phyloP scores from a whole-genome alignment of 2,888 invertebrate species.

The Drosophila prolongata region DNA sequence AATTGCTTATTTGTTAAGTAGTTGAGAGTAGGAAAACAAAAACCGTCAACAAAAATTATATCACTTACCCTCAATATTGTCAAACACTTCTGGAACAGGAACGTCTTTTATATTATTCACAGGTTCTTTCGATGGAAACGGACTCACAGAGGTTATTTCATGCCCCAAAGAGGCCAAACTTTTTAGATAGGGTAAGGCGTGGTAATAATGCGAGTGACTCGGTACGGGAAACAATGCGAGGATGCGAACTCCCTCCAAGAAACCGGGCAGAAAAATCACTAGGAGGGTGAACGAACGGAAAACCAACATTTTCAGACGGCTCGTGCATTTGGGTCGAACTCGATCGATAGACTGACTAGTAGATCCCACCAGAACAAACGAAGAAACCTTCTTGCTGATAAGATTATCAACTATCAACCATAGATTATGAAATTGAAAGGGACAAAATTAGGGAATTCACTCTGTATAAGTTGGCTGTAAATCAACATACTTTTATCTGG shows the following conservation, averaged over 20 bases:
- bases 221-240: slow-evolving; percentile 71
- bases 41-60: no score
- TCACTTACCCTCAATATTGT: slow-evolving; percentile 48
- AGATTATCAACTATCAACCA: slow-evolving; percentile 1
- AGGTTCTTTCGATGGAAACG: slow-evolving; percentile 72
- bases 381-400: slow-evolving; percentile 3
- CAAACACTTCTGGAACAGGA: slow-evolving; percentile 48
- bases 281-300: not conserved
- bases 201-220: slow-evolving; percentile 76
- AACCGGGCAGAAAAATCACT: slow-evolving; percentile 18
- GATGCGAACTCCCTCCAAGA: slow-evolving; percentile 57
- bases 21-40: no score
- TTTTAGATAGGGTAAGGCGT: slow-evolving; percentile 73
- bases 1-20: no score
- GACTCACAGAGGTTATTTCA: slow-evolving; percentile 80
- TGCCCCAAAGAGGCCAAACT: slow-evolving; percentile 82
- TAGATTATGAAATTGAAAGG: not conserved
- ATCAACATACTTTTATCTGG: slow-evolving; percentile 1
- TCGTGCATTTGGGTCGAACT: not conserved
- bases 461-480: not conserved
- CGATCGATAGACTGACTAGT: not conserved
- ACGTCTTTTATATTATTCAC: slow-evolving; percentile 77
- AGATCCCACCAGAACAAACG: not conserved
- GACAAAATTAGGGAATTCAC: slow-evolving; percentile 8
- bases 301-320: slow-evolving; percentile 1